Percentiles rank a stretch among this genome's conserved stretches.
phyloP scores from a whole-genome alignment of 1,140 invertebrate species.

The Aplysia californica region DNA sequence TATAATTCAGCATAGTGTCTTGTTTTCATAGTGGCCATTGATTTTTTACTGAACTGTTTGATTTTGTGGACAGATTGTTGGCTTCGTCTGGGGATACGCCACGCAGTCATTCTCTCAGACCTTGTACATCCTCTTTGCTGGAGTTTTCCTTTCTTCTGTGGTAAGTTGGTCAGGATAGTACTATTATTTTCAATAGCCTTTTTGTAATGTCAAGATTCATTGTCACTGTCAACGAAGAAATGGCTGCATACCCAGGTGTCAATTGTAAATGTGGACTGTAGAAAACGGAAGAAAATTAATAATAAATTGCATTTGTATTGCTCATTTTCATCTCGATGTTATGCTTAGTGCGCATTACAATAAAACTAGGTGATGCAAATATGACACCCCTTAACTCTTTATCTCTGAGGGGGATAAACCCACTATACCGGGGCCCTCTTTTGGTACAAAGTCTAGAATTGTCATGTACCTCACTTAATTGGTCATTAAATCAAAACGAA shows the following conservation, averaged over 20 bases:
- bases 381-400: no score
- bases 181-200: neutral
- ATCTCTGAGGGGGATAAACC: no score
- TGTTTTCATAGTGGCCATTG: no score
- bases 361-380: neutral
- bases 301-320: no score
- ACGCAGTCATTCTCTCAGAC: slow-evolving; percentile 96
- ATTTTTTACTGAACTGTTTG: no score
- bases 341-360: neutral
- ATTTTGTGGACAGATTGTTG: slow-evolving; percentile 85
- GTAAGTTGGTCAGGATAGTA: slow-evolving; percentile 70
- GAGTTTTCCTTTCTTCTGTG: slow-evolving; percentile 86
- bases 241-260: neutral
- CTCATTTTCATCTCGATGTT: neutral
- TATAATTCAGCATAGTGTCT: no score
- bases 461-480: no score
- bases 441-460: no score
- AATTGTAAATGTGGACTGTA: neutral
- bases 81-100: slow-evolving; percentile 91
- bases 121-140: slow-evolving; percentile 90
- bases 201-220: neutral
- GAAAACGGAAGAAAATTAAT: neutral
- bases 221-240: neutral
- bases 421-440: no score
- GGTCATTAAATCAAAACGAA: no score